phyloP scores from a whole-genome alignment of 2,888 invertebrate genomes.

The Trisateles emortualis region DNA sequence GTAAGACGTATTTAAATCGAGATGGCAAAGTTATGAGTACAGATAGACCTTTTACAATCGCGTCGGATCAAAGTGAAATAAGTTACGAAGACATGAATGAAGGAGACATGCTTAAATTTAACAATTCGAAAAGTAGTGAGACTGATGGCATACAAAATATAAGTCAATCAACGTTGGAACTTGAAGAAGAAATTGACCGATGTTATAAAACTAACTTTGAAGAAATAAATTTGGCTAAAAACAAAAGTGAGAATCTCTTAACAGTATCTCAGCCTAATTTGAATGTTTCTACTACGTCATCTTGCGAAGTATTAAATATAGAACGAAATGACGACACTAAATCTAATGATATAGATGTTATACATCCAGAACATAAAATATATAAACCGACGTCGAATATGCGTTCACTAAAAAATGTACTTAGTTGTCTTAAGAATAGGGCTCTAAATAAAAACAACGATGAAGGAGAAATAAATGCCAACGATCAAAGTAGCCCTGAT shows the following conservation, averaged over 20 bases:
- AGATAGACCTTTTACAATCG: slow-evolving; percentile 90
- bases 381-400: slow-evolving; percentile 89
- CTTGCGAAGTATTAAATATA: slow-evolving; percentile 82
- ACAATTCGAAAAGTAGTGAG: slow-evolving; percentile 69
- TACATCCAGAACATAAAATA: slow-evolving; percentile 93
- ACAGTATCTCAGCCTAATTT: slow-evolving; percentile 78
- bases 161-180: slow-evolving; percentile 80
- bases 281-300: slow-evolving; percentile 84
- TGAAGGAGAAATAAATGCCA: slow-evolving; percentile 74
- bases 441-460: slow-evolving; percentile 75
- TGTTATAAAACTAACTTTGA: slow-evolving; percentile 83
- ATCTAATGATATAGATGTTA: slow-evolving; percentile 77
- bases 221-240: slow-evolving; percentile 68
- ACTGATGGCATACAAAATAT: slow-evolving; percentile 73
- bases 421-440: slow-evolving; percentile 83
- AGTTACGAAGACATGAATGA: slow-evolving; percentile 88
- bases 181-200: slow-evolving; percentile 83
- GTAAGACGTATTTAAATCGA: slow-evolving; percentile 85
- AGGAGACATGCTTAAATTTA: slow-evolving; percentile 77
- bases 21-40: slow-evolving; percentile 88
- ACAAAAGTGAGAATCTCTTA: slow-evolving; percentile 70
- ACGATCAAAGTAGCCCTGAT: slow-evolving; percentile 74
- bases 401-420: slow-evolving; percentile 85
- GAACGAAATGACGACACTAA: slow-evolving; percentile 76
- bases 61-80: slow-evolving; percentile 90